Conservation (phyloP, 2,113 vertebrate species). For the Strix uralensis region DNA sequence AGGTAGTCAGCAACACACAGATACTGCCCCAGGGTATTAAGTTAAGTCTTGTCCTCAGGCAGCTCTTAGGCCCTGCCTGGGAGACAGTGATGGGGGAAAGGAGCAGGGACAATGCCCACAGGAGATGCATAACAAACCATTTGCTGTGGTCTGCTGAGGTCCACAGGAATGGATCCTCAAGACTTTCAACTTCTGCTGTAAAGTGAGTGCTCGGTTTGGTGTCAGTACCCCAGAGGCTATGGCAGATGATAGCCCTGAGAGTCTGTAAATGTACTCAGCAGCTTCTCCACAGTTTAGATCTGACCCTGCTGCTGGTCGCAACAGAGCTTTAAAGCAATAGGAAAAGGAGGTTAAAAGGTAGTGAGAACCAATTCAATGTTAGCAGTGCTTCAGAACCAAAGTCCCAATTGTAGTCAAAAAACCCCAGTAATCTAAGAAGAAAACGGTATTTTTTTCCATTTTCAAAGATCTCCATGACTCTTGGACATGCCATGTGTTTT, state of each 20-base stretch:
- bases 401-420: neutral
- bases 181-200: neutral
- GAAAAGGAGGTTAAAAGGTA: neutral
- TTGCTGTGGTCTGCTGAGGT: neutral
- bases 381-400: neutral
- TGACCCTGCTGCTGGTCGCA: neutral
- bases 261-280: neutral
- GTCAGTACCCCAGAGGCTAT: fast-evolving
- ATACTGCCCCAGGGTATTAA: neutral
- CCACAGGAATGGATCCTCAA: neutral
- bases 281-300: neutral
- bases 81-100: neutral
- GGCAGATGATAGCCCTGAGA: neutral
- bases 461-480: neutral
- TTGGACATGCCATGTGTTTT: neutral
- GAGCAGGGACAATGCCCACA: neutral
- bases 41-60: neutral
- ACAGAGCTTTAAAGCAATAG: neutral
- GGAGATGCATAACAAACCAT: neutral
- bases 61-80: neutral
- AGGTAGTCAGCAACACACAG: neutral
- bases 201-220: neutral
- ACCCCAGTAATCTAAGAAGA: neutral
- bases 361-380: neutral
- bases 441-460: neutral